These are phyloP conservation scores for Zoanthus solanderi DNA, from an alignment of 92 coral and sea anemone species.

Conservation along the genomic window DNA sequence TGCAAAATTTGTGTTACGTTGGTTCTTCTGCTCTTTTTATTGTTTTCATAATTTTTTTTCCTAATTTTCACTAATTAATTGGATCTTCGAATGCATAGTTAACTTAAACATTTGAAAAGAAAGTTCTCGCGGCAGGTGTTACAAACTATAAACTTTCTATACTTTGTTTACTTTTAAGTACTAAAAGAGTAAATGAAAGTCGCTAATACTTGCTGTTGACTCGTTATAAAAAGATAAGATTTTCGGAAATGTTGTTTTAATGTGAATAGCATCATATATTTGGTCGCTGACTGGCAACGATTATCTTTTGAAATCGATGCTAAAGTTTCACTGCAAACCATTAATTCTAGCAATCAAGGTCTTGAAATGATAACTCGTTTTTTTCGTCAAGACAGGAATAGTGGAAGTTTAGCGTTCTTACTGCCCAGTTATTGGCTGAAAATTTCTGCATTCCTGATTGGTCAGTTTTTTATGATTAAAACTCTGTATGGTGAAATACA, in stretches of 20 bases:
- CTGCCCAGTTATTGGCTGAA: background rate
- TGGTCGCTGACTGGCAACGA: background rate
- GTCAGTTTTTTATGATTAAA: background rate
- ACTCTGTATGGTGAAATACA: no score
- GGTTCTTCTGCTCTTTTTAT: no score
- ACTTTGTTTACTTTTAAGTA: no score
- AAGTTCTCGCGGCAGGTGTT: no score
- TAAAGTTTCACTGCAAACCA: background rate
- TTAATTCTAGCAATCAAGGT: background rate
- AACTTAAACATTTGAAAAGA: no score
- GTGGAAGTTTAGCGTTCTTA: background rate
- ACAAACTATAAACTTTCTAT: no score
- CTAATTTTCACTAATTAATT: no score
- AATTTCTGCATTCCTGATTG: background rate
- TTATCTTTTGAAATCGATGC: background rate
- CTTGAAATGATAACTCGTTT: background rate
- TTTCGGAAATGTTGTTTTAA: background rate
- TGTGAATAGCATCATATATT: background rate
- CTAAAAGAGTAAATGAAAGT: no score
- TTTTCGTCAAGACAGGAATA: background rate
- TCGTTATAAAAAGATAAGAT: background rate
- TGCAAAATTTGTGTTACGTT: no score
- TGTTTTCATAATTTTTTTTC: no score
- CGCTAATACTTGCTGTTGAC: background rate
- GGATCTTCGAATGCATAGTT: no score